Evolutionary conservation across 2,113 vertebrate genomes (phyloP).

Genomic region (Coturnix japonica): DNA sequence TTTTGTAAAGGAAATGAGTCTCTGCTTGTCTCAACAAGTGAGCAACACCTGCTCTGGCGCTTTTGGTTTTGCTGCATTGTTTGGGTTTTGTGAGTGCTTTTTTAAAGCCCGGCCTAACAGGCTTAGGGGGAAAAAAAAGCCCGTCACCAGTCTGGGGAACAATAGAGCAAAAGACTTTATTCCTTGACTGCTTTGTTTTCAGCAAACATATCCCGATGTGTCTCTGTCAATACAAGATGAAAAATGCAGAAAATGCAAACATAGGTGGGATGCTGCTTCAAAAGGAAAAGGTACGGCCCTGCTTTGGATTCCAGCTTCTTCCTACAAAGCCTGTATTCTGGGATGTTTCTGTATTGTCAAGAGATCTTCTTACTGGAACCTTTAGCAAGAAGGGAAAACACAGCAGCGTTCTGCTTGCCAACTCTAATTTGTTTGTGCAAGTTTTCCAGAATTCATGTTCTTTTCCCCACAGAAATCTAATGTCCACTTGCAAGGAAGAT

Average conservation of each 20-base stretch:
- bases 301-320: background rate
- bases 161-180: constrained; percentile 9
- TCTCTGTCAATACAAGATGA: background rate
- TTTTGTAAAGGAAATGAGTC: constrained; percentile 34
- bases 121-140: background rate
- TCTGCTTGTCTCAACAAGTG: constrained; percentile 47
- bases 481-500: background rate
- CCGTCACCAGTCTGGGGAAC: background rate
- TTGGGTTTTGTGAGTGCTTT: background rate
- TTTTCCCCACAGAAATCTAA: background rate
- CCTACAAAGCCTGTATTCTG: background rate
- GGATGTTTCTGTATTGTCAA: background rate
- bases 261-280: background rate
- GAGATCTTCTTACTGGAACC: constrained; percentile 13
- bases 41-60: constrained; percentile 24
- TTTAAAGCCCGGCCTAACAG: background rate
- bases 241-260: constrained; percentile 40
- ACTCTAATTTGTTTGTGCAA: background rate
- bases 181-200: constrained; percentile 27
- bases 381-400: background rate
- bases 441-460: background rate
- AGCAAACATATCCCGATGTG: constrained; percentile 8
- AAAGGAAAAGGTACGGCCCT: background rate
- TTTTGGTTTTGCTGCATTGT: constrained; percentile 5
- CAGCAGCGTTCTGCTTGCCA: background rate